These are phyloP conservation scores for Drosophila nr. medialis DNA, from an alignment of 2,888 invertebrate genomes.

Conservation along the genomic window DNA sequence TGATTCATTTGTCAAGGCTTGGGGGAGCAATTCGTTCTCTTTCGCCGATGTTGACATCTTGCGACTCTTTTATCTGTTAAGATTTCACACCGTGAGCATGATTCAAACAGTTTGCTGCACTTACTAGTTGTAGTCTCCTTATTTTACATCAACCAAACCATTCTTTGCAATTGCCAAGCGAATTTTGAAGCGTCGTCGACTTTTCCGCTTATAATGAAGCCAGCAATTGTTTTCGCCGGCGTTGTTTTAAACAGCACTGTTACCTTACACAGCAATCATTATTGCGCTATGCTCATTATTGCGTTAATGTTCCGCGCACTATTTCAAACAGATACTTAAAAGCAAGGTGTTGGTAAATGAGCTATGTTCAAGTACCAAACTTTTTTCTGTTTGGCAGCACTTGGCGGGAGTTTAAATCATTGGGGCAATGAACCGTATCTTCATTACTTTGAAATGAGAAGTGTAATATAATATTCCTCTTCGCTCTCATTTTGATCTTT, in stretches of 20 bases:
- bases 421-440: too few species aligned
- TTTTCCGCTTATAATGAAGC: constrained; percentile 43
- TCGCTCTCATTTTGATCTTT: too few species aligned
- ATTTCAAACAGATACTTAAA: not conserved
- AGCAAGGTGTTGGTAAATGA: too few species aligned
- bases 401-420: too few species aligned
- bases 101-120: not conserved
- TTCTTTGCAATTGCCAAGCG: not conserved
- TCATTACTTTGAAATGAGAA: too few species aligned
- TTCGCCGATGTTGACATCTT: constrained; percentile 30
- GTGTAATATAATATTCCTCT: too few species aligned
- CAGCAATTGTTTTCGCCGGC: constrained; percentile 23
- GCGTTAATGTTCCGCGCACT: too few species aligned
- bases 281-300: constrained; percentile 1
- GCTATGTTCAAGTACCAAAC: too few species aligned
- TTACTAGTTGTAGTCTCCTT: not conserved
- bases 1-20: constrained; percentile 76
- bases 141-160: not conserved
- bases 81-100: not conserved
- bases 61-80: constrained; percentile 20
- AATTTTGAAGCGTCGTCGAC: constrained; percentile 21
- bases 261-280: not conserved
- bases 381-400: too few species aligned
- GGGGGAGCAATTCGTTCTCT: constrained; percentile 38
- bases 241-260: constrained; percentile 1